These are phyloP conservation scores for Adrianichthys oophorus DNA, from an alignment of 2,797 vertebrate genomes.

Conservation along the genomic window DNA sequence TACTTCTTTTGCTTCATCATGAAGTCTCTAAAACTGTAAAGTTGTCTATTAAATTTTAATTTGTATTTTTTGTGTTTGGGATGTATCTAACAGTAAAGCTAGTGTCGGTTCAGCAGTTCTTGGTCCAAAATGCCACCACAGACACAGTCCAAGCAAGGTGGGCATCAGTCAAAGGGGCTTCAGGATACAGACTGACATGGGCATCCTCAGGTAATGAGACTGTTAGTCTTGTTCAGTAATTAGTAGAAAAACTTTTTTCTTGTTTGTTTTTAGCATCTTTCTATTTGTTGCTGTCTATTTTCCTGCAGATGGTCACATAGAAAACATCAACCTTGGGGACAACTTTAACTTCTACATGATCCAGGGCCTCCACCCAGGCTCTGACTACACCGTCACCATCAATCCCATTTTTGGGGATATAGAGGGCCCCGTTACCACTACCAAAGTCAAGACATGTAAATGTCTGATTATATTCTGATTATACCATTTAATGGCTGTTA, in stretches of 20 bases:
- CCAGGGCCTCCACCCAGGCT: constrained; percentile 82
- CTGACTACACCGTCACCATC: constrained; percentile 83
- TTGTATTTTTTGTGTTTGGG: constrained; percentile 12
- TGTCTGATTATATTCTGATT: not conserved
- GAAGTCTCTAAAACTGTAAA: not conserved
- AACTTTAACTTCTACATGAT: constrained; percentile 87
- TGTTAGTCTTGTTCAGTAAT: not conserved
- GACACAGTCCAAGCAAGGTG: constrained; percentile 86
- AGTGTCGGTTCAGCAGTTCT: constrained; percentile 77
- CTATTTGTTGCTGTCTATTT: not conserved
- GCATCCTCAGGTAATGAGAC: constrained; percentile 75
- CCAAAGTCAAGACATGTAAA: constrained; percentile 80
- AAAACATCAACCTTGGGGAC: constrained; percentile 85
- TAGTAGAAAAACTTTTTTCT: not conserved
- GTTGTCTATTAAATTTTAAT: constrained; percentile 5
- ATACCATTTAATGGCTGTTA: not conserved
- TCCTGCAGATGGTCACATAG: constrained; percentile 81
- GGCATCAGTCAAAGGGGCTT: constrained; percentile 82
- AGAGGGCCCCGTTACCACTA: constrained; percentile 81
- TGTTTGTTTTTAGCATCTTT: no score
- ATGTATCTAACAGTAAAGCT: constrained; percentile 81
- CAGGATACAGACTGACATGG: constrained; percentile 91
- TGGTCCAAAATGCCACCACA: constrained; percentile 86
- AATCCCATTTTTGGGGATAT: constrained; percentile 88
- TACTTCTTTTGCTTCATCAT: not conserved